Base-by-base conservation (phyloP, 2,797 vertebrate genomes). In the Decapterus maruadsi region DNA sequence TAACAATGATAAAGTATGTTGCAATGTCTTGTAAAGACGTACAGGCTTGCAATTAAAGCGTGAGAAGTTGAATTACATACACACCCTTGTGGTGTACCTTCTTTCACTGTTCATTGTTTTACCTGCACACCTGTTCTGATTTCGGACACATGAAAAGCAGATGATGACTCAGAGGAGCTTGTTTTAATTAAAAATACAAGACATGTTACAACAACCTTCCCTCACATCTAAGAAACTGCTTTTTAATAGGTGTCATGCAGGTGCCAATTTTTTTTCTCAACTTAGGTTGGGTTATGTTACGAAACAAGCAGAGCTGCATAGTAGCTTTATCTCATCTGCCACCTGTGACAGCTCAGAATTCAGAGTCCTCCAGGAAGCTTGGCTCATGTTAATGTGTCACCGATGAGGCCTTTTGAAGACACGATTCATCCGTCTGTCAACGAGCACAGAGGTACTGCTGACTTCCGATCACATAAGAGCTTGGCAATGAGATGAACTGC, bases 151-250 rank as follows among this genome's bases (percentile, higher is more conserved):
- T 88, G 50, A 90, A 89, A 92, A 78, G 82, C 82, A 34, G 57
- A 57, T 50, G 89, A 82, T 93, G 91, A 94, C 89, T 86, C 90
- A 90, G 48, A 64, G 66, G 70, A 87, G 61, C 82, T 85, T 92
- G 78, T 86, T 90, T 93, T 93, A 95, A 95, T 95, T 92, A 94
- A 94, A 93, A 91, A 91, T 92, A 88, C 86, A 93, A 88, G 85
- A 84, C 87, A 34, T 89, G 92, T 93, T 92, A 93, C 86, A 89
- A 90, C 94, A 94, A 71, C 70, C 63, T 62, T 87, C 79, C 72
- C 56, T 87, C 72, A 83, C 82, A 90, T 91, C 73, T 75, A 72
- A 69, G 75, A 84, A 89, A 87, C 80, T 31, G 72, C 84, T 85
- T 86, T 89, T 90, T 90, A 91, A 91, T 88, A 85, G 80, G 72